Base-by-base conservation (phyloP, 2,113 vertebrate genomes). In the Pollachius pollachius region DNA sequence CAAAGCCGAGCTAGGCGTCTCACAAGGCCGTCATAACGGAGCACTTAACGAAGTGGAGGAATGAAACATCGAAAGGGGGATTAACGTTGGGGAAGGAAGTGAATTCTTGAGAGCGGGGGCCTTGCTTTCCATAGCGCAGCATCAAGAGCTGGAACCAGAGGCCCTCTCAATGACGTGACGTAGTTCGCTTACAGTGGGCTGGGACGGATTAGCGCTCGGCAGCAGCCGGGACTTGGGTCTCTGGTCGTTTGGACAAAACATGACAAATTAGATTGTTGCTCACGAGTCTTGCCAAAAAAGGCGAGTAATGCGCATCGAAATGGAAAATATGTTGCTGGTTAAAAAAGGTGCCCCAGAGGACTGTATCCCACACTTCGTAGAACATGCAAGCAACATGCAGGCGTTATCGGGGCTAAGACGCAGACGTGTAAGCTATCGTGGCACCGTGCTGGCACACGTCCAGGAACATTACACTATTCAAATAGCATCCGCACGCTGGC, bases 21-120 rank as follows among this genome's bases (percentile, higher is more conserved):
- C 67, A 72, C 64, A 58, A 67, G 66, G 59, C 71, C 71, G n/a
- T 82, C 66, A 62, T 87, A 85, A 82, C 64, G 48, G 60, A 76
- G 79, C 85, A 77, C 81, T 86, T 80, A 77, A 65, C 27, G 27
- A 69, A 78, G 62, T 1, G 34, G 5, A 87, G 72, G 69, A 81
- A 81, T 64, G 63, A 76, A 80, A 82, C 79, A 82, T 73, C 61
- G 48, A 70, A 27, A 27, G 27, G 27, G 80, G 78, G 75, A 84
- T 82, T 81, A 75, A 70, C 73, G 73, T 73, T 85, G 78, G 37
- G 37, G 82, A 77, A 81, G 80, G 84, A 84, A 81, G 82, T 72
- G 11, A 57, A 78, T 73, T 79, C 70, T 81, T 81, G 81, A 68
- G 77, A 78, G 79, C n/a, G 71, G 77, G 79, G 83, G 76, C 80